Base-by-base conservation (phyloP, 2,113 vertebrate genomes). In the Salvelinus sp. region DNA sequence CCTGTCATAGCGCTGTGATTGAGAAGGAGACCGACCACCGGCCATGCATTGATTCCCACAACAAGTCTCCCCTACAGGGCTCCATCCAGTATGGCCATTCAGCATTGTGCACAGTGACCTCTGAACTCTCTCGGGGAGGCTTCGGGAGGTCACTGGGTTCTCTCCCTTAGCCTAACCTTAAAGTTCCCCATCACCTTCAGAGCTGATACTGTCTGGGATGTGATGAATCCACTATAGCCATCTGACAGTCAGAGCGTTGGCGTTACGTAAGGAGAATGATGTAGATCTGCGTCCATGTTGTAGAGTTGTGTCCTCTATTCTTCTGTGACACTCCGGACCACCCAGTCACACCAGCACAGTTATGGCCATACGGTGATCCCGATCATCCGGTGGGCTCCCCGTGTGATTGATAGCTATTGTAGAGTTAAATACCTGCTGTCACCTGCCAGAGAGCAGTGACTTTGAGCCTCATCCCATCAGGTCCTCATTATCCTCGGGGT, bases 331-430 rank as follows among this genome's bases (percentile, higher is more conserved):
- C 27, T 23, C 10, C 3, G 22, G 9, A 67, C 28, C 48, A 50
- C 14, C 14, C 65, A 30, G 23, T 27, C 65, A 65, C 25, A 27
- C 63, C 38, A 44, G 4, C 27, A 3, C 83, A 83, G 50, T 18
- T 54, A 16, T 54, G 50, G 4, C 82, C 63, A 79, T 86, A 89
- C 83, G 79, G 82, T 82, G 86, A 91, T 90, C 88, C 85, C 65
- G 79, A 84, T 90, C 88, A 92, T 90, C 91, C 88, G 84, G 88
- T 87, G 87, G 86, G 83, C 87, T 90, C 73, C 75, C 77, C 76
- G 74, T 86, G 84, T 91, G 91, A 92, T 86, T 91, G 91, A 92
- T 90, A 86, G 86, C 89, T 86, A 89, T 91, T 92, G 87, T 90
- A 88, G 88, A 78, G 80, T 82, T 85, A 81, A 86, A 83, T 89